phyloP scores from a whole-genome alignment of 2,888 invertebrate species.

The Rhabditoides inermis region DNA sequence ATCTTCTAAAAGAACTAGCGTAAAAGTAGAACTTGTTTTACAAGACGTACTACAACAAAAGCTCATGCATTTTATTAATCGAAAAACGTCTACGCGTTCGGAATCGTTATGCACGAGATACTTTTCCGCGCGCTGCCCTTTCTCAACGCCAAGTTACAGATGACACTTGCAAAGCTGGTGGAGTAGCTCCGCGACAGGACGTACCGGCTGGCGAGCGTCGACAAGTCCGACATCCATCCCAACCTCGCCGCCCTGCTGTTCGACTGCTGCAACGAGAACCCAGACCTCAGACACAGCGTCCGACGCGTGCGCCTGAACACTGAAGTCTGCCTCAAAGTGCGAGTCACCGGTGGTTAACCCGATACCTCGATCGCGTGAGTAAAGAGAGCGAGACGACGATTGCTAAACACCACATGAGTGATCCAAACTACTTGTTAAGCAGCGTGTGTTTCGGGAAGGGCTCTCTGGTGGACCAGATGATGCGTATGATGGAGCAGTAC shows the following conservation, averaged over 20 bases:
- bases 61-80: too few species aligned
- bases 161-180: conserved; percentile 29
- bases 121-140: conserved; percentile 33
- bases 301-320: conserved; percentile 48
- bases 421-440: not conserved
- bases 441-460: conserved; percentile 23
- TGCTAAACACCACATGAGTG: not conserved
- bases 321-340: conserved; percentile 44
- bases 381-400: too few species aligned
- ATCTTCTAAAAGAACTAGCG: too few species aligned
- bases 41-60: too few species aligned
- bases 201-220: conserved; percentile 37
- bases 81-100: conserved; percentile 48
- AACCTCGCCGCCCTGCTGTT: conserved; percentile 35
- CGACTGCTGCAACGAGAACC: conserved; percentile 50
- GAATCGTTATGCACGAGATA: conserved; percentile 49
- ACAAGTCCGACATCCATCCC: conserved; percentile 42
- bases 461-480: conserved; percentile 48
- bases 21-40: too few species aligned
- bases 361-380: too few species aligned
- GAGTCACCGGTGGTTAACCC: conserved; percentile 4
- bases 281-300: conserved; percentile 46
- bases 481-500: conserved; percentile 43
- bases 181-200: conserved; percentile 41
- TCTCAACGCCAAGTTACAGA: conserved; percentile 17